These are phyloP conservation scores for Stichodactyla helianthus DNA, from an alignment of 64 coral and sea anemone species.

Conservation along the genomic window DNA sequence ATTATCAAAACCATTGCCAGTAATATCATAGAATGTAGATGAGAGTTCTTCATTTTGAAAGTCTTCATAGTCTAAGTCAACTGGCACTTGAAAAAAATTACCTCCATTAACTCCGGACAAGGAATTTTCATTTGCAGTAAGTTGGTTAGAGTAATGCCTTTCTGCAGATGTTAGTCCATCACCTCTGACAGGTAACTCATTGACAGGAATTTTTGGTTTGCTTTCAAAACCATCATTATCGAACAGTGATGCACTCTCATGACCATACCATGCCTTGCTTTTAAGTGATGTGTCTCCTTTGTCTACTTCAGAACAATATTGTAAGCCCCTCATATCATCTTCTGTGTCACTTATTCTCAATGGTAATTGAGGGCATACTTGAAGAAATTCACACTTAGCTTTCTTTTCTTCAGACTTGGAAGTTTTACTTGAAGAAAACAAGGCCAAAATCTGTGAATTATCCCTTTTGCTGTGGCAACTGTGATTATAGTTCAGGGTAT, in stretches of 20 bases:
- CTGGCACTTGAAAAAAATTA: not conserved
- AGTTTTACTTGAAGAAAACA: not conserved
- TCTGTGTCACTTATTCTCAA: not conserved
- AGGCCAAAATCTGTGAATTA: conserved; percentile 11
- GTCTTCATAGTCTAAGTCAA: not conserved
- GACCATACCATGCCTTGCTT: too few relatives aligned
- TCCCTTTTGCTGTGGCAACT: not conserved
- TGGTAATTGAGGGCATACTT: not conserved
- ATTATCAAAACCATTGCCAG: not conserved
- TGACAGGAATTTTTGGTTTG: too few relatives aligned
- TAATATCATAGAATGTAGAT: not conserved
- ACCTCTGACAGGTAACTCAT: not conserved
- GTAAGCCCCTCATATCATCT: not conserved
- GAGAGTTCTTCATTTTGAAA: not conserved
- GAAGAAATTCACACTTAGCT: not conserved
- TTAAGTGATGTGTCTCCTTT: too few relatives aligned
- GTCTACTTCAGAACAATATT: too few relatives aligned
- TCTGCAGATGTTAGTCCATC: not conserved
- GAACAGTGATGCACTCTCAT: too few relatives aligned
- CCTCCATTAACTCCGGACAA: not conserved
- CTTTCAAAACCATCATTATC: too few relatives aligned
- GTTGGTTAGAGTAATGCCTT: not conserved
- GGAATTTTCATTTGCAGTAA: not conserved
- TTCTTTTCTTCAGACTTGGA: not conserved
- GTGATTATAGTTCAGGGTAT: not conserved